Base-by-base conservation (phyloP, 2,888 invertebrate species). In the Sarcophaga subvicina region DNA sequence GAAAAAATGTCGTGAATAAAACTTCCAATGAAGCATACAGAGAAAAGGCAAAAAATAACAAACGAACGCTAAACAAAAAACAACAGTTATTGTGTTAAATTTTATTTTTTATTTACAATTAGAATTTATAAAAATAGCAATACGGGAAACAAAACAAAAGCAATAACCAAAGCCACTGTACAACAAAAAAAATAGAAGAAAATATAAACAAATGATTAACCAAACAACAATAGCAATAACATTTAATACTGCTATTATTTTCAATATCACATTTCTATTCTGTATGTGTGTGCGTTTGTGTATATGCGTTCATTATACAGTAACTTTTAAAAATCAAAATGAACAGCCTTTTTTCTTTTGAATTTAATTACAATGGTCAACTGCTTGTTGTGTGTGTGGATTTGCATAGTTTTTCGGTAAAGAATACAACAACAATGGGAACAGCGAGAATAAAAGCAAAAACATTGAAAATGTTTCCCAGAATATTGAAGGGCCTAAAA, bases 111-210 rank as follows among this genome's bases (percentile, higher is more conserved):
- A 54, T 67, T 67, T 45, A 47, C 67, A 67, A 62, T 70, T 76
- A 47, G n/a, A 67, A 37, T 76, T 84, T 78, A 10, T 27, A 80
- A 72, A 77, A 77, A 77, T 72, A 77, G 85, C 67, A 78, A 81
- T 73, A 85, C 85, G 81, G 81, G 81, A 85, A 85, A 62, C n/a
- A 62, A 62, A 54, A 69, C 22, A 81, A 47, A 12, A 49, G 67
- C 14, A 73, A 25, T n/a, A 14, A 17, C 54, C 14, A 54, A 17
- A 54, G 54, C 54, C 54, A 54, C 12, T 54, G 14, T 17, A 37
- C 10, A 37, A 10, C 37, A 37, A 22, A 27, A 59, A 54, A n/a
- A 37, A 27, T 27, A 70, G 14, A 71, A 64, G 45, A 84, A 70
- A 1, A 10, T 22, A 73, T 78, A 62, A 60, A 12, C 54, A 25